Evolutionary conservation across 2,888 invertebrate genomes (phyloP), one percentile per base, ranked within the genome.

Genomic region (Pyrocoelia pectoralis): DNA sequence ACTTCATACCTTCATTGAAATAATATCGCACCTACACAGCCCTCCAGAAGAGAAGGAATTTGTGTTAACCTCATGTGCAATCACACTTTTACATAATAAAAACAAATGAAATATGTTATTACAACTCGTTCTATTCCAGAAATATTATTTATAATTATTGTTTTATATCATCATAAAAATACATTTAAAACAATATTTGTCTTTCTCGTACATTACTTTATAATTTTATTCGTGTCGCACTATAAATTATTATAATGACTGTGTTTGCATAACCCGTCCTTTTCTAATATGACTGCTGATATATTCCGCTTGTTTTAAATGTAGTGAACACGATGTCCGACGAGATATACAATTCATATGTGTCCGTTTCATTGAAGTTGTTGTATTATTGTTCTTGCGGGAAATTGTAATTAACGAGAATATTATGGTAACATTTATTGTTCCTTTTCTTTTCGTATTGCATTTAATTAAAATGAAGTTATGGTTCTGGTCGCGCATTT

Each of bases 171-270:
- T 65, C 73, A 73, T 77, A 76, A 77, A 76, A 76, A 76, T 76
- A 76, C 74, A 76, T 75, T 77, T 73, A 76, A 76, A 75, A 76
- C 76, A 75, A 76, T 77, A 76, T 77, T 76, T 77, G 76, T 76
- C 76, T 71, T 70, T 72, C 69, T 61, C 58, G 71, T 64, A 70
- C 75, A 74, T 76, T 74, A 73, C 71, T 73, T 76, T 73, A 73
- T 75, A 73, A 75, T 76, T 76, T 75, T 76, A 76, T 75, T 68
- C 69, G 68, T 69, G 63, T 72, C 72, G 70, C 70, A 58, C 70
- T 72, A 69, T 69, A 76, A 76, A 73, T 77, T 77, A 77, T 76
- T 75, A 69, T 72, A 76, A 76, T 75, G 75, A 72, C 72, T 73
- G 70, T 74, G 74, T 74, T 74, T 73, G 70, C 71, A 72, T 72